Conservation (phyloP, 1,140 invertebrate species). For the Dendrolimus punctatus region DNA sequence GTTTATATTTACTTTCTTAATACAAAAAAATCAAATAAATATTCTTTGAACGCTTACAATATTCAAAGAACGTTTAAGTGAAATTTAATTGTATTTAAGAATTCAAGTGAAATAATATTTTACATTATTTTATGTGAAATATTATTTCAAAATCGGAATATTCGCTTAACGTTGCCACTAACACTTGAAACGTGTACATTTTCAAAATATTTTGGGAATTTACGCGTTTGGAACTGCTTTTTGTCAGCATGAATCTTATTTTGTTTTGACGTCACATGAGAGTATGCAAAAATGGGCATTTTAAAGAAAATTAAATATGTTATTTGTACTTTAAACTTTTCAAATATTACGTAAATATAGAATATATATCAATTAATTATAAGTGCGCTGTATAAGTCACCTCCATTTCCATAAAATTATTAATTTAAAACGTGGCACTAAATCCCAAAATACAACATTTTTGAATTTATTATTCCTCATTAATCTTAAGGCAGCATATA, state of each 20-base stretch:
- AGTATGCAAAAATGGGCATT: constrained; percentile 62
- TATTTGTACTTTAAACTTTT: constrained; percentile 15
- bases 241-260: constrained; percentile 30
- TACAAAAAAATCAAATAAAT: constrained; percentile 8
- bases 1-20: constrained; percentile 13
- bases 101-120: constrained; percentile 22
- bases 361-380: constrained; percentile 2
- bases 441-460: background rate
- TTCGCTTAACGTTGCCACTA: constrained; percentile 38
- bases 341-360: background rate
- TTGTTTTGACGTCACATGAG: constrained; percentile 8
- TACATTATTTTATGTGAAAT: constrained; percentile 12
- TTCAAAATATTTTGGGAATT: constrained; percentile 35
- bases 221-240: constrained; percentile 28
- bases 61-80: background rate
- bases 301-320: constrained; percentile 52
- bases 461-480: background rate
- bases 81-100: no score
- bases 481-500: no score
- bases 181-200: constrained; percentile 40
- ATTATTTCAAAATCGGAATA: constrained; percentile 25
- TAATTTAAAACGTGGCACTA: constrained; percentile 2
- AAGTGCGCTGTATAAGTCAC: constrained; percentile 22
- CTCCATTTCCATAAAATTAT: constrained; percentile 63
- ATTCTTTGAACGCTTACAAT: no score